Conservation (phyloP, 2,113 vertebrate species). For the Galeopterus variegatus region DNA sequence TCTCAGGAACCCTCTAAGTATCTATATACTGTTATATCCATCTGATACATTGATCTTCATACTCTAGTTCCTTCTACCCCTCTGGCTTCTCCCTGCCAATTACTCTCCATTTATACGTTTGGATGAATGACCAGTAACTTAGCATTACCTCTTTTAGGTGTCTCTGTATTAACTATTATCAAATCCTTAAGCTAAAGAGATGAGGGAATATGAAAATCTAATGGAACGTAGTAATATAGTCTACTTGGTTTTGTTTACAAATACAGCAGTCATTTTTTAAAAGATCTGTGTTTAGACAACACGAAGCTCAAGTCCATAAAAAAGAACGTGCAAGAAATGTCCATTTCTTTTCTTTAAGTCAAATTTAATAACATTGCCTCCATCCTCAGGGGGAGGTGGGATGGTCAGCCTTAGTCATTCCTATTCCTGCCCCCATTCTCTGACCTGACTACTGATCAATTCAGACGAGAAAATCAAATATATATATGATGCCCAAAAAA, state of each 20-base stretch:
- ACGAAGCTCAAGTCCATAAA: background rate
- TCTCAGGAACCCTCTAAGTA: background rate
- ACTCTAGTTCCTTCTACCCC: background rate
- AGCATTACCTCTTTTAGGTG: background rate
- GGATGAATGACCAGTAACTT: background rate
- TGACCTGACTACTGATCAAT: background rate
- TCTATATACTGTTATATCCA: background rate
- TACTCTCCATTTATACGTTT: background rate
- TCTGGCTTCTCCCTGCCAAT: background rate
- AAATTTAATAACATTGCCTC: background rate
- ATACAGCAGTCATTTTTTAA: background rate
- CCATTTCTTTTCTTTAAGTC: background rate
- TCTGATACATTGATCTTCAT: background rate
- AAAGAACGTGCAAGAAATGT: background rate
- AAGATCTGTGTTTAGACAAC: background rate
- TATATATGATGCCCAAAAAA: background rate
- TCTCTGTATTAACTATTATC: background rate
- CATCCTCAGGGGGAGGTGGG: background rate
- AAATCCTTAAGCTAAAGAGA: background rate
- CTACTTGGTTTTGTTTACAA: background rate
- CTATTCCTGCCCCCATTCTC: background rate
- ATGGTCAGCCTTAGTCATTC: background rate
- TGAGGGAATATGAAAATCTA: background rate
- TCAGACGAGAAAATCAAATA: background rate
- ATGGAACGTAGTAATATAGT: background rate